A percentile compares a stretch with the other conserved stretches of the same genome.
Conservation (phyloP, 2,113 vertebrate species). For the Thryonomys swinderianus region DNA sequence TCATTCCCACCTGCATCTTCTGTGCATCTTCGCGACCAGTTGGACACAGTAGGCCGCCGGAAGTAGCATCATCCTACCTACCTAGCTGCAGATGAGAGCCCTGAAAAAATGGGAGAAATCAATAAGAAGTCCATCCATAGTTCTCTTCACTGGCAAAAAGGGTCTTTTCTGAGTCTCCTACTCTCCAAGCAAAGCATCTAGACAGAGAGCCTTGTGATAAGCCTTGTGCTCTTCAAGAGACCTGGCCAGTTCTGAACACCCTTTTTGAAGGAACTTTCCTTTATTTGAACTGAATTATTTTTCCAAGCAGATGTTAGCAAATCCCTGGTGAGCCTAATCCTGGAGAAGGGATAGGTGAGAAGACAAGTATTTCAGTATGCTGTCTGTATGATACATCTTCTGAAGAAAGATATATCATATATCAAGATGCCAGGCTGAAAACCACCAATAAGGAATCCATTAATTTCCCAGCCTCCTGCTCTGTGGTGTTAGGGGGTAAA, state of each 20-base stretch:
- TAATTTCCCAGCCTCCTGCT: constrained; percentile 58
- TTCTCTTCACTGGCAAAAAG: background rate
- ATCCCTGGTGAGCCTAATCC: background rate
- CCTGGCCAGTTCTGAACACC: background rate
- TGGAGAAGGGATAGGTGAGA: background rate
- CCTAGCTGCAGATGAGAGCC: background rate
- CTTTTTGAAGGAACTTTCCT: background rate
- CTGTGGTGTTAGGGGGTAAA: constrained; percentile 72
- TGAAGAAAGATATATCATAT: too few species aligned
- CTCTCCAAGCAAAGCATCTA: background rate
- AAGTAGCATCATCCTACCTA: background rate
- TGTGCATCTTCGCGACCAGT: background rate
- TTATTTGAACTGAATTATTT: constrained; percentile 3
- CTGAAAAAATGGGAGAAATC: background rate
- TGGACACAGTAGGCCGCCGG: background rate
- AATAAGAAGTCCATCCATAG: background rate
- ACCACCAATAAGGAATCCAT: background rate
- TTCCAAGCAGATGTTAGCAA: background rate
- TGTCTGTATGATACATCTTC: background rate
- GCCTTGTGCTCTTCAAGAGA: constrained; percentile 1
- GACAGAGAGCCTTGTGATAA: background rate
- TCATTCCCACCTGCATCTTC: background rate
- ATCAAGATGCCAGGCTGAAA: background rate
- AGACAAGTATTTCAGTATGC: constrained; percentile 11
- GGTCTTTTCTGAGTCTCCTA: background rate